Evolutionary conservation across 2,113 vertebrate genomes (phyloP).

Genomic region (Chunga burmeisteri): DNA sequence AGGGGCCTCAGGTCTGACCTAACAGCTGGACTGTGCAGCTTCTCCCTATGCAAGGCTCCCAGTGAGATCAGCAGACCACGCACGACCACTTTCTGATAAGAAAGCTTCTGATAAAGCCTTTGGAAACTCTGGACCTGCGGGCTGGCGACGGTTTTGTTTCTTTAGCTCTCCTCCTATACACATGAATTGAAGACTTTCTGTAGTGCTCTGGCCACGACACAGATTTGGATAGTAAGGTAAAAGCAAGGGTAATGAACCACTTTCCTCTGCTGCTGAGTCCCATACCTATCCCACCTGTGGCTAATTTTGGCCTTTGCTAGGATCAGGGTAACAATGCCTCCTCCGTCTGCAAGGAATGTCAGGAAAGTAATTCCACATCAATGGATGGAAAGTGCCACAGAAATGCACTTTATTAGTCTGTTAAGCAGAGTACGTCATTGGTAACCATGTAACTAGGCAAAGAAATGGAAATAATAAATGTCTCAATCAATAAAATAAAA

Average conservation of each 20-base stretch:
- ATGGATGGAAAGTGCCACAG: not conserved
- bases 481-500: not conserved
- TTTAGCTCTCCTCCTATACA: not conserved
- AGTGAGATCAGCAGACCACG: not conserved
- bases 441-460: not conserved
- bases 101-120: not conserved
- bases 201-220: not conserved
- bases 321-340: not conserved
- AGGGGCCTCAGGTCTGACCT: not conserved
- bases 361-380: not conserved
- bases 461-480: slow-evolving; percentile 8
- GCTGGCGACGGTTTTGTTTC: not conserved
- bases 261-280: not conserved
- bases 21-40: not conserved
- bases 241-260: not conserved
- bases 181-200: not conserved
- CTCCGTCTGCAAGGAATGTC: not conserved
- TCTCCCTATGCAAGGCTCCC: not conserved
- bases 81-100: not conserved
- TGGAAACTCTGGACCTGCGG: not conserved
- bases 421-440: not conserved
- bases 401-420: not conserved
- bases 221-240: not conserved
- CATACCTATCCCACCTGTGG: not conserved
- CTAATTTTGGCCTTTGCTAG: not conserved